Percentiles rank a stretch among this genome's conserved stretches.
These are phyloP conservation scores for Drosophila watanabei DNA, from an alignment of 1,140 invertebrate genomes.

Conservation along the genomic window DNA sequence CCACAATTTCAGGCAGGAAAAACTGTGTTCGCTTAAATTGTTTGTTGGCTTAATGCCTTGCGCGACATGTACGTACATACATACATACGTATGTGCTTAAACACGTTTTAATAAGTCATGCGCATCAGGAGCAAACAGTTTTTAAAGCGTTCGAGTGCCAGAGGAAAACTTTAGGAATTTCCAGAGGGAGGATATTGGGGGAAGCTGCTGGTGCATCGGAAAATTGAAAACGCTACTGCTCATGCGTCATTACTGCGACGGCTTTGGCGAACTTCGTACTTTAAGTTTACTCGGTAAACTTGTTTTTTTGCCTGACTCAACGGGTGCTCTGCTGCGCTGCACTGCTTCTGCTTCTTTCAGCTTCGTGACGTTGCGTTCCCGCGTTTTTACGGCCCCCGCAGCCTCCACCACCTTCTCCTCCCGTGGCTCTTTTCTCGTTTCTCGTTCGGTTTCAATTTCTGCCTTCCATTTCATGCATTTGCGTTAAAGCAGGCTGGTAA, in stretches of 20 bases:
- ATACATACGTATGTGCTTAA: constrained; percentile 36
- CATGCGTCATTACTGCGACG: constrained; percentile 44
- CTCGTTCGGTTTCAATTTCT: constrained; percentile 27
- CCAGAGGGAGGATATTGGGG: constrained; percentile 23
- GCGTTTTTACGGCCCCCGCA: constrained; percentile 39
- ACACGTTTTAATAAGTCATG: constrained; percentile 83
- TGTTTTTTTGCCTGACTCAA: constrained; percentile 58
- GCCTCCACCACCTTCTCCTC: neutral
- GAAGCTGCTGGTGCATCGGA: constrained; percentile 24
- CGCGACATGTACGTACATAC: neutral
- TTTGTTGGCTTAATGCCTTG: constrained; percentile 79
- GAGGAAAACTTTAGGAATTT: constrained; percentile 12
- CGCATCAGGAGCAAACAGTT: constrained; percentile 68
- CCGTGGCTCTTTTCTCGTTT: constrained; percentile 10
- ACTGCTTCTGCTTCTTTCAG: constrained; percentile 15
- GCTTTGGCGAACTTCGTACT: constrained; percentile 38
- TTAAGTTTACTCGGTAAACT: constrained; percentile 34
- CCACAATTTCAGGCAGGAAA: constrained; percentile 80
- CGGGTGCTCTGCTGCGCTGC: constrained; percentile 30
- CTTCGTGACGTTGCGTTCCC: constrained; percentile 50
- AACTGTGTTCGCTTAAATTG: constrained; percentile 81
- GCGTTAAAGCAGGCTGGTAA: constrained; percentile 39
- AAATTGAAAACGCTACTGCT: constrained; percentile 44
- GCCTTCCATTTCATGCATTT: constrained; percentile 48
- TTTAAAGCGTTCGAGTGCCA: constrained; percentile 60